phyloP scores from a whole-genome alignment of 2,888 invertebrate genomes.

The Eumacrocentrus americanus region DNA sequence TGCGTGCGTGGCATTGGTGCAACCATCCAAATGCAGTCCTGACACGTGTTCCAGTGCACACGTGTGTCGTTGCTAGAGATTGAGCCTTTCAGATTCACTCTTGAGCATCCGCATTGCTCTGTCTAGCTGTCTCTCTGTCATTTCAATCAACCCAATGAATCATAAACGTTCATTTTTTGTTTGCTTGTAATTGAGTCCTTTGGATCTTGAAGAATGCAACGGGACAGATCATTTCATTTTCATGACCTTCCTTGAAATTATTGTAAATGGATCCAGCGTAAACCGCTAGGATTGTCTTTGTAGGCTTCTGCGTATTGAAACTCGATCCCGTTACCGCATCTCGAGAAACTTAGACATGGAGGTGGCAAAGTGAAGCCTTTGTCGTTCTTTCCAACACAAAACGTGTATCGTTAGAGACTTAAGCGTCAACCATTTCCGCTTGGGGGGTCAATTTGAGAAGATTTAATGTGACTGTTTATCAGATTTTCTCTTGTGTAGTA shows the following conservation, averaged over 20 bases:
- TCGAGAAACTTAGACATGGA: background rate
- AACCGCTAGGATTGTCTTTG: slow-evolving; percentile 20
- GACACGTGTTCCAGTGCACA: background rate
- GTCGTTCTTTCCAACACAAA: background rate
- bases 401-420: background rate
- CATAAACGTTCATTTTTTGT: too few relatives aligned
- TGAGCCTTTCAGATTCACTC: background rate
- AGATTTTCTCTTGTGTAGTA: slow-evolving; percentile 8
- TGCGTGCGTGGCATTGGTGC: background rate
- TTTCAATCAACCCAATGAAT: too few relatives aligned
- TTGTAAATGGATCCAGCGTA: slow-evolving; percentile 8
- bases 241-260: slow-evolving; percentile 5
- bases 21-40: background rate
- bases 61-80: background rate
- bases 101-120: too few relatives aligned
- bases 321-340: slow-evolving; percentile 42
- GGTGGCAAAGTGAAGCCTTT: background rate
- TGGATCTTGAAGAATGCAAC: background rate
- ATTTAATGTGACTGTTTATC: slow-evolving; percentile 9
- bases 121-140: too few relatives aligned
- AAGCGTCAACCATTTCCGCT: background rate
- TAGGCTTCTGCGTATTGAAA: slow-evolving; percentile 44
- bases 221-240: background rate
- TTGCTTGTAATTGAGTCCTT: too few relatives aligned
- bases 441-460: slow-evolving; percentile 1